These are phyloP conservation scores for Trachythela sp. DNA, from an alignment of 64 coral and sea anemone species.

Conservation along the genomic window DNA sequence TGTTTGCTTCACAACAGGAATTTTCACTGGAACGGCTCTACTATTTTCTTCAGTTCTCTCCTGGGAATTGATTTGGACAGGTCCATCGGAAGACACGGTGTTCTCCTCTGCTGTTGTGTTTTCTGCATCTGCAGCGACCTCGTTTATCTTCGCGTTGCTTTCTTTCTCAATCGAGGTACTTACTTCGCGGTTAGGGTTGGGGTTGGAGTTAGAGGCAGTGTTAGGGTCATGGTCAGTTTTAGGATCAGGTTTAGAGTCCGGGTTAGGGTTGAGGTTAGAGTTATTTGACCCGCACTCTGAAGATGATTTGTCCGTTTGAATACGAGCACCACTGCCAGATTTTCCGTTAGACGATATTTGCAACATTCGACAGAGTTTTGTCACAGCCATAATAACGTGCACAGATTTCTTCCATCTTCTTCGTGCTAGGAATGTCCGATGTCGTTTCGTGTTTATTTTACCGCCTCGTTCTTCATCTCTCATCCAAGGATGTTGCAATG, in stretches of 20 bases:
- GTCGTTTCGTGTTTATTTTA: neutral
- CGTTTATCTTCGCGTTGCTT: too few relatives aligned
- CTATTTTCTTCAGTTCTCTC: neutral
- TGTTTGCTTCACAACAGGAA: neutral
- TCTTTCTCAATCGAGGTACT: too few relatives aligned
- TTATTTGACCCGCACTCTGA: neutral
- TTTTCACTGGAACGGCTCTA: neutral
- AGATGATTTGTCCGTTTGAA: neutral
- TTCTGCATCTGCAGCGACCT: too few relatives aligned
- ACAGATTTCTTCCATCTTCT: constrained; percentile 8
- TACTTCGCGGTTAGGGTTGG: too few relatives aligned
- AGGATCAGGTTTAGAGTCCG: neutral
- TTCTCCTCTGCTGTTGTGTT: too few relatives aligned
- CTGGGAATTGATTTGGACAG: too few relatives aligned
- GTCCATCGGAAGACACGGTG: too few relatives aligned
- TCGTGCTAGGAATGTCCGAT: neutral
- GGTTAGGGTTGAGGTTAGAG: neutral
- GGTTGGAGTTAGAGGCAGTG: neutral
- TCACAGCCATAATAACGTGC: neutral
- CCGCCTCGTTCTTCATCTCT: neutral
- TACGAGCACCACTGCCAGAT: neutral
- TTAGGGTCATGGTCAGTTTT: neutral
- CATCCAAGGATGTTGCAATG: neutral
- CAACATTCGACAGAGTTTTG: neutral
- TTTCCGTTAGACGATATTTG: neutral